These are phyloP conservation scores for Tachina grossa DNA, from an alignment of 2,888 invertebrate genomes.

Conservation along the genomic window DNA sequence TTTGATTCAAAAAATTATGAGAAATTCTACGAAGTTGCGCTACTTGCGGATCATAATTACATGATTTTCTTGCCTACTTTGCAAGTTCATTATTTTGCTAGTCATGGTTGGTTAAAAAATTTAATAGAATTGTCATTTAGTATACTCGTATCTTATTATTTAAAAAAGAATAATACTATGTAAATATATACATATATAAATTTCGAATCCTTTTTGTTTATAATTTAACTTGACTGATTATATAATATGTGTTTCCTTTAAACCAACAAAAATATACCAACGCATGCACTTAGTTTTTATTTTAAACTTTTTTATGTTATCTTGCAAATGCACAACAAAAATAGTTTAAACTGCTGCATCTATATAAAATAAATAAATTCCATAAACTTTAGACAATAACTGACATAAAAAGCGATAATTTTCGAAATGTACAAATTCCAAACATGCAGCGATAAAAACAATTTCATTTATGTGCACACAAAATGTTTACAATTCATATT, in stretches of 20 bases:
- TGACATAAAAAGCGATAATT: conserved; percentile 71
- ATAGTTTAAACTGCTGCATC: conserved; percentile 38
- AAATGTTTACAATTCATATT: conserved; percentile 71
- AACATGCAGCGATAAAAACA: conserved; percentile 72
- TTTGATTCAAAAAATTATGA: too few species aligned
- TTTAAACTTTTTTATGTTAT: too few species aligned
- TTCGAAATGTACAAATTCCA: conserved; percentile 72
- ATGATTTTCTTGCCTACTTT: too few species aligned
- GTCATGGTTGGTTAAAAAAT: too few species aligned
- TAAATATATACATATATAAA: too few species aligned
- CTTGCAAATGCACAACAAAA: background rate
- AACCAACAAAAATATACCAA: conserved; percentile 37
- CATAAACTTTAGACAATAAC: conserved; percentile 71
- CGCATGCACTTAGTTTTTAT: conserved; percentile 22
- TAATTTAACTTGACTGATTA: conserved; percentile 11
- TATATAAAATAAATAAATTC: conserved; percentile 63
- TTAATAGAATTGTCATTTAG: too few species aligned
- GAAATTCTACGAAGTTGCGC: too few species aligned
- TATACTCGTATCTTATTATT: too few species aligned
- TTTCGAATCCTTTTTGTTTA: background rate
- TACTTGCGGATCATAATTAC: too few species aligned
- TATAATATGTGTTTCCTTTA: conserved; percentile 17
- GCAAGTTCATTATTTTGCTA: too few species aligned
- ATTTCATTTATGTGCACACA: conserved; percentile 71
- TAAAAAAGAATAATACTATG: too few species aligned